Conservation (phyloP, 2,113 vertebrate genomes). For the Myiagra hebetior region DNA sequence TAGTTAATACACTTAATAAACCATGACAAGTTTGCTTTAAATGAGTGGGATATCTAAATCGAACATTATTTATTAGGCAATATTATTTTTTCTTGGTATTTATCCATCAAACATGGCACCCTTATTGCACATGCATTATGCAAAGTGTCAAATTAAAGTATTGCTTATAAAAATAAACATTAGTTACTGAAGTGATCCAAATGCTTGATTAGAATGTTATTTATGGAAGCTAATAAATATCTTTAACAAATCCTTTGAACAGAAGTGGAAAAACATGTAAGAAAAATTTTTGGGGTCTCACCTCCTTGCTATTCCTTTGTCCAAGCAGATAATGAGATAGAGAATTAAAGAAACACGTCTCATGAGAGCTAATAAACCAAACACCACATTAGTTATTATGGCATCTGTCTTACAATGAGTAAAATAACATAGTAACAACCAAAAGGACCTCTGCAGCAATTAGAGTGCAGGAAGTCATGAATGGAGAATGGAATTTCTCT, state of each 20-base stretch:
- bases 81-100: slow-evolving; percentile 72
- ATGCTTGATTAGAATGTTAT: slow-evolving; percentile 56
- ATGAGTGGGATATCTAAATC: slow-evolving; percentile 69
- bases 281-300: neutral
- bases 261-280: neutral
- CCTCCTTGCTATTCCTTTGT: neutral
- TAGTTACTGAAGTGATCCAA: slow-evolving; percentile 71
- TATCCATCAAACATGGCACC: slow-evolving; percentile 75
- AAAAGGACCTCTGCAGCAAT: neutral
- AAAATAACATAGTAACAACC: neutral
- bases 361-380: neutral
- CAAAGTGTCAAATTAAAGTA: slow-evolving; percentile 78
- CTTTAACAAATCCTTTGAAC: neutral
- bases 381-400: neutral
- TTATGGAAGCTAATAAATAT: slow-evolving; percentile 64
- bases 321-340: neutral
- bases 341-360: neutral
- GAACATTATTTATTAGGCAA: slow-evolving; percentile 80
- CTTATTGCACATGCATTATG: slow-evolving; percentile 77
- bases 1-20: slow-evolving; percentile 76
- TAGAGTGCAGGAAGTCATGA: neutral
- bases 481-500: neutral
- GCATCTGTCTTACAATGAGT: neutral
- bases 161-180: slow-evolving; percentile 80
- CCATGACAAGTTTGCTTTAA: slow-evolving; percentile 75